A percentile compares a stretch with the other conserved stretches of the same genome.
Evolutionary conservation across 2,113 vertebrate genomes (phyloP).

Genomic region (Phoxinus phoxinus): DNA sequence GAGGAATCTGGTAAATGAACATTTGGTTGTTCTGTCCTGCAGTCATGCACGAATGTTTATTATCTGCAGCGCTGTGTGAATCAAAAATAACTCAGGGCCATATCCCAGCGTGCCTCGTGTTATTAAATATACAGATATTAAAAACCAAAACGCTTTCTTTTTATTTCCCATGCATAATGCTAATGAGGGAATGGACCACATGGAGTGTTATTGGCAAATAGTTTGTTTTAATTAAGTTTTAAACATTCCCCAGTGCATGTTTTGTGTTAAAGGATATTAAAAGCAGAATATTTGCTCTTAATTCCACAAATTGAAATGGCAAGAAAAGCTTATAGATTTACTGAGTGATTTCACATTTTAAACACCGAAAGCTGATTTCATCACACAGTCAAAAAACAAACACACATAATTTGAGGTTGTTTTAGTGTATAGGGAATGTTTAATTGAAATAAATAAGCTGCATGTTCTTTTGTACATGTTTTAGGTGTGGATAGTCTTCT

Average conservation of each 20-base stretch:
- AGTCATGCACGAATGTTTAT: conserved; percentile 1
- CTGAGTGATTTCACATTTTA: background rate
- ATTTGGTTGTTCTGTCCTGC: conserved; percentile 27
- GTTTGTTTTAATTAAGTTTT: background rate
- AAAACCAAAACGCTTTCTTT: background rate
- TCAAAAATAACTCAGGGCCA: conserved; percentile 8
- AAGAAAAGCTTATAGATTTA: background rate
- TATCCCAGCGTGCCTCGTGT: background rate
- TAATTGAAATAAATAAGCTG: background rate
- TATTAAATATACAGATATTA: conserved; percentile 36
- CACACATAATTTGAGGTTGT: background rate
- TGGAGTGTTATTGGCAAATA: background rate
- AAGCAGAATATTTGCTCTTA: background rate
- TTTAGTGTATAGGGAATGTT: background rate
- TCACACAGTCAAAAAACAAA: background rate
- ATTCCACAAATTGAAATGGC: background rate
- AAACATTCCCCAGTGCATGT: background rate
- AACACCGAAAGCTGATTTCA: background rate
- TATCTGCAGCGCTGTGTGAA: background rate
- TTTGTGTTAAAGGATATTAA: background rate
- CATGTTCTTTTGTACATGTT: background rate
- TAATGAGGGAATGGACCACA: background rate
- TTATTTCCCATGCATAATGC: background rate
- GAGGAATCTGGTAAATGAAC: background rate
- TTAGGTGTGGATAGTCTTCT: background rate